Conservation (phyloP, 2,797 vertebrate species). For the Merluccius polli region DNA sequence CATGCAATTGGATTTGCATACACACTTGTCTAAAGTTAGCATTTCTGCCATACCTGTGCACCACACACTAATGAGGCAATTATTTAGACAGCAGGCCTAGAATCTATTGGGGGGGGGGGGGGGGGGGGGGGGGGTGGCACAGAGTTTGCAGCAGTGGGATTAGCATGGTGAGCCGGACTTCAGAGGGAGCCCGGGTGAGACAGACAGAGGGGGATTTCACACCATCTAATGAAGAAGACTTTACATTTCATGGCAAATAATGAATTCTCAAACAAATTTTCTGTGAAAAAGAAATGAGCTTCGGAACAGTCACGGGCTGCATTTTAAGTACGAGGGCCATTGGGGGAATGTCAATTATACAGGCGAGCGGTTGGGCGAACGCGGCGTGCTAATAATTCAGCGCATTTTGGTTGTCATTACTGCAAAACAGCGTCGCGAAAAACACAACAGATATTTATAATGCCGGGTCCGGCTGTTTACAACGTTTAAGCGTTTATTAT, state of each 20-base stretch:
- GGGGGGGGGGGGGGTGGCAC: background rate
- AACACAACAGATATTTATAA: slow-evolving; percentile 23
- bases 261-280: slow-evolving; percentile 70
- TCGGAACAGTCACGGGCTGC: slow-evolving; percentile 45
- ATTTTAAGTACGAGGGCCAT: slow-evolving; percentile 56
- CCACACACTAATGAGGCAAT: slow-evolving; percentile 75
- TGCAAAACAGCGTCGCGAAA: background rate
- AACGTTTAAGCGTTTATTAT: slow-evolving; percentile 44
- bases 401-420: slow-evolving; percentile 37
- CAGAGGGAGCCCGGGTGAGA: slow-evolving; percentile 48
- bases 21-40: slow-evolving; percentile 64
- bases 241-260: slow-evolving; percentile 75
- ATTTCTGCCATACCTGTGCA: slow-evolving; percentile 62
- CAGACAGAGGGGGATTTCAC: slow-evolving; percentile 65
- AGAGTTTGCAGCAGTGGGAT: slow-evolving; percentile 52
- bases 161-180: slow-evolving; percentile 69
- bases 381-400: slow-evolving; percentile 50
- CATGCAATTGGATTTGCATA: slow-evolving; percentile 68
- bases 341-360: slow-evolving; percentile 51
- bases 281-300: slow-evolving; percentile 60
- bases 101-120: slow-evolving; percentile 52
- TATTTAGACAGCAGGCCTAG: slow-evolving; percentile 63
- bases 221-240: slow-evolving; percentile 68
- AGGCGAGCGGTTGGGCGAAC: slow-evolving; percentile 21
- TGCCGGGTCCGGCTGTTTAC: too few relatives aligned